These are phyloP conservation scores for Diplosoma virens DNA, from an alignment of 23 tunicate species.

Conservation along the genomic window DNA sequence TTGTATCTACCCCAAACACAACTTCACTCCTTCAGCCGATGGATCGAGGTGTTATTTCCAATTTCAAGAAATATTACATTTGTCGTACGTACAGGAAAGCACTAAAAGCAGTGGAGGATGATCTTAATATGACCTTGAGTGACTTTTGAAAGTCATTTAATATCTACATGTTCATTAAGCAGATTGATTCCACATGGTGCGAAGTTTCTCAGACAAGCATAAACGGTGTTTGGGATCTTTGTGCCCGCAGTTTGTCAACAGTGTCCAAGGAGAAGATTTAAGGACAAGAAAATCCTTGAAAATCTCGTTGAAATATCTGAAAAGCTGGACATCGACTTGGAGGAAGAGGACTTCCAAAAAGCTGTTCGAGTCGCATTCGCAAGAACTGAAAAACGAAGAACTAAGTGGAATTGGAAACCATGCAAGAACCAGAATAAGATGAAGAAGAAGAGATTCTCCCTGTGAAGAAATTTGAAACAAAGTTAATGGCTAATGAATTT, in stretches of 20 bases:
- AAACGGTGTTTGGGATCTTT: slow-evolving; percentile 9
- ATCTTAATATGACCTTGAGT: slow-evolving; percentile 19
- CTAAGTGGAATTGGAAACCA: too few species aligned
- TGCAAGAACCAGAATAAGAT: too few species aligned
- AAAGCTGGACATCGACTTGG: too few species aligned
- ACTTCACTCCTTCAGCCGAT: slow-evolving; percentile 39
- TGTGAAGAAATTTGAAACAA: too few species aligned
- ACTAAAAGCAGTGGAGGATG: slow-evolving; percentile 22
- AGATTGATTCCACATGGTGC: slow-evolving; percentile 16
- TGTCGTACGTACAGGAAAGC: slow-evolving; percentile 15
- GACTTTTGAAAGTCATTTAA: slow-evolving; percentile 14
- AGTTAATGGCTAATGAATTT: too few species aligned
- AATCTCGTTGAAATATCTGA: slow-evolving; percentile 24
- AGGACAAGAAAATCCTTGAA: slow-evolving; percentile 17
- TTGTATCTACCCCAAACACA: slow-evolving; percentile 23
- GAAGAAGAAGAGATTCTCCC: too few species aligned
- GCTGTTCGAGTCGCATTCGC: slow-evolving; percentile 11
- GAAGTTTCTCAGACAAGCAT: too few species aligned
- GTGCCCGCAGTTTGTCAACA: too few species aligned
- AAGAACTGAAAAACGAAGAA: too few species aligned
- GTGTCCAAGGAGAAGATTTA: not conserved
- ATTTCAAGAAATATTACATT: slow-evolving; percentile 34
- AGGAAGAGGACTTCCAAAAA: slow-evolving; percentile 18
- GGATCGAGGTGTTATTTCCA: slow-evolving; percentile 30
- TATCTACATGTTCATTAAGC: not conserved